Base-by-base conservation (phyloP, 2,888 invertebrate species). In the Asteroscopus sphinx region DNA sequence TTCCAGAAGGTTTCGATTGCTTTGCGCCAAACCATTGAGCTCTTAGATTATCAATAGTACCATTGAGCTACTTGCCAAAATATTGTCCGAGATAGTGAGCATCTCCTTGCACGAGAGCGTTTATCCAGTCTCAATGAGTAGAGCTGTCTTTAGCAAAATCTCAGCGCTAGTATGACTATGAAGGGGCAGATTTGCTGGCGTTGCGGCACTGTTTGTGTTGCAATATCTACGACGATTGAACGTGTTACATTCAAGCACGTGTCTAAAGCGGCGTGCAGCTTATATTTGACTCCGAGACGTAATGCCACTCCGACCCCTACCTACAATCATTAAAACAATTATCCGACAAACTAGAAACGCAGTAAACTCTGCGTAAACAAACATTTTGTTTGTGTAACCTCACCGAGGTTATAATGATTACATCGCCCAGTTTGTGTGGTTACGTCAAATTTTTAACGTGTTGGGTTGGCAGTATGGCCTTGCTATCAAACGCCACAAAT, bases 251-350 rank as follows among this genome's bases (percentile, higher is more conserved):
- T 32, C 44, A 28, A 52, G 66, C 48, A 70, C 66, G 71, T 67
- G 71, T 39, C 58, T 25, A 53, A 26, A 41, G 35, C 33, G 15
- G 36, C 51, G 26, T 65, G 48, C 57, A 57, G 36, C 44, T 25
- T 42, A 33, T 44, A 41, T 15, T 11, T 17, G 32, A 37, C 35
- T 33, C 32, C 45, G 61, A 73, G 60, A 67, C 80, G 76, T 62
- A 80, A 53, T 79, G 52, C 62, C 73, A 69, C 78, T 81, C 54
- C 76, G 78, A 85, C 78, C 81, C 58, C 59, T 74, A 64, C 54
- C 65, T 64, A 72, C 65, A 60, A 71, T 77, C 69, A 77, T 83
- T 76, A 82, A 79, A 83, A 80, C 79, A 86, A 87, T 83, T 83
- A 82, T 67, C 77, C 67, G 60, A 73, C 73, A 61, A 73, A 76